Conservation (phyloP, 2,113 vertebrate species). For the Semicossyphus pulcher region DNA sequence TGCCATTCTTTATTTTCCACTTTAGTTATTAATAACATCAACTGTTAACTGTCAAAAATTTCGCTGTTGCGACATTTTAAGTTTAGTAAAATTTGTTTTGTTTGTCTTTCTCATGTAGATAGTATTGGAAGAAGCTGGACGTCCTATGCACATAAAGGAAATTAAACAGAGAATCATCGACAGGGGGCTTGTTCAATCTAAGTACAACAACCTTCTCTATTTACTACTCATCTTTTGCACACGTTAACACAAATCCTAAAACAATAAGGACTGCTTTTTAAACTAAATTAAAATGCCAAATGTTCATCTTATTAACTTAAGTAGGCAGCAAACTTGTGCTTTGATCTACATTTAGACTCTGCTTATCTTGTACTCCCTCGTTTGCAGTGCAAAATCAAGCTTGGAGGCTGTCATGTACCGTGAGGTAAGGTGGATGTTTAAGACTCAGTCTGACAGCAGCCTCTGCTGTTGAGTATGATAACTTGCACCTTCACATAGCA, state of each 20-base stretch:
- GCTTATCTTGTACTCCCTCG: conserved; percentile 7
- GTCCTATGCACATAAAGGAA: conserved; percentile 88
- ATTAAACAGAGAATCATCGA: conserved; percentile 87
- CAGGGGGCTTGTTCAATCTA: conserved; percentile 86
- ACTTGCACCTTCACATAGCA: conserved; percentile 27
- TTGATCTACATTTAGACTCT: not conserved
- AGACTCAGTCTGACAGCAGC: conserved; percentile 38
- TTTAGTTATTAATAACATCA: not conserved
- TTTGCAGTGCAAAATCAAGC: conserved; percentile 85
- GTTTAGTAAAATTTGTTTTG: not conserved
- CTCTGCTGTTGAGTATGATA: conserved; percentile 52
- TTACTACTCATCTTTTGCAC: not conserved
- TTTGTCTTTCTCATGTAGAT: conserved; percentile 69
- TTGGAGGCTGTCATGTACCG: conserved; percentile 88
- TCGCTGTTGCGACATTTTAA: not conserved
- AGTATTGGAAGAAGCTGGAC: conserved; percentile 85
- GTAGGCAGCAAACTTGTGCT: not conserved
- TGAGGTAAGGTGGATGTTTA: conserved; percentile 79
- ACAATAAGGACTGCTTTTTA: too few relatives aligned
- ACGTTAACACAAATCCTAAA: too few relatives aligned
- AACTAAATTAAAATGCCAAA: too few relatives aligned
- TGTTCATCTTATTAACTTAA: not conserved
- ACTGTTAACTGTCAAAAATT: not conserved
- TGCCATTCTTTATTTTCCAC: not conserved
- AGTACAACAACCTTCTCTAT: conserved; percentile 67